Evolutionary conservation across 2,113 vertebrate species (phyloP), one percentile per base, ranked within the genome.

Genomic region (Urocitellus parryii): DNA sequence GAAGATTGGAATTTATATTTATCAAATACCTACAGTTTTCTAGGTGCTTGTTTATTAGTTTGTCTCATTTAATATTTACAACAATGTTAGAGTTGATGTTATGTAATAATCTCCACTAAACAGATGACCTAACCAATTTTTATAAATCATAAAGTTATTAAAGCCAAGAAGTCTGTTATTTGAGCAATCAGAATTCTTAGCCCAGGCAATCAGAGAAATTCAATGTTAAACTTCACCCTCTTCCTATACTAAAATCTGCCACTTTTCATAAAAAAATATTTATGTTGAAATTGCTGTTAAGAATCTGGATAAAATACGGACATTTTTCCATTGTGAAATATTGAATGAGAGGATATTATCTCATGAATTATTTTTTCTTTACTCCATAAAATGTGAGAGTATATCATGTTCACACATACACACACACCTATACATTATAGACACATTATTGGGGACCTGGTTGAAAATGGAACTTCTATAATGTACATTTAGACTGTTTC

Each of bases 291-390:
- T 63, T 86, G 29, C 25, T 67, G 37, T 34, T 58, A 37, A 68
- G 17, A 85, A 37, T 22, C 5, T 42, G 14, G 13, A 84, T 51
- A 88, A 83, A 78, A 42, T 18, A 72, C 18, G 61, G 18, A n/a
- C 22, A 79, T 4, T 10, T 53, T 65, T 42, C 5, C 37, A 42
- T 77, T n/a, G 24, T 82, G 34, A 93, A 90, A 73, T 63, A 48
- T 17, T 96, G 24, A 70, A 56, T 58, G 88, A 72, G 82, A 45
- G 13, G n/a, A 72, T 72, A 1, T 45, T 82, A 70, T 76, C 34
- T 92, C 48, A 78, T 88, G 14, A 81, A n/a, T 45, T 34, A 74
- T 29, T 87, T 86, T 22, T 93, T 27, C 8, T 78, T 95, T 51
- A 45, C 14, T 78, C 4, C 29, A 70, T 27, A 37, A 68, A 81